A percentile compares a stretch with the other conserved stretches of the same genome.
Evolutionary conservation across 2,113 vertebrate genomes (phyloP).

Genomic region (Columbina picui): DNA sequence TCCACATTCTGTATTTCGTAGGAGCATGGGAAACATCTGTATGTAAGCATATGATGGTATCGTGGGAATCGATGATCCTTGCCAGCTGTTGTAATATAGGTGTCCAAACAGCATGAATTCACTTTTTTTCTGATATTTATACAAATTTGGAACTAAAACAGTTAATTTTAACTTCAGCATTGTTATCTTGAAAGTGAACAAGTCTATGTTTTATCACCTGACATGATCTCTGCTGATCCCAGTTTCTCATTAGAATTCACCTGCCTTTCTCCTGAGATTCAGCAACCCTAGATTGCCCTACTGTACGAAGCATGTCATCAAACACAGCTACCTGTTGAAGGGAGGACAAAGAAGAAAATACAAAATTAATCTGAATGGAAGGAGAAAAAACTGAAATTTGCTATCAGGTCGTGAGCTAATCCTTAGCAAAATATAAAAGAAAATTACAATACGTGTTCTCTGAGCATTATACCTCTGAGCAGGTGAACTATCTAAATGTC

Average conservation of each 20-base stretch:
- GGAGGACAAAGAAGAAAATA: neutral
- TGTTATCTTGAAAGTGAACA: neutral
- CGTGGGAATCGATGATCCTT: neutral
- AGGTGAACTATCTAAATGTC: neutral
- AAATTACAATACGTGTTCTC: neutral
- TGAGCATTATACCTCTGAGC: neutral
- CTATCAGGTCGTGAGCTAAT: neutral
- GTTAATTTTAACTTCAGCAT: neutral
- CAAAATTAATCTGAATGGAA: neutral
- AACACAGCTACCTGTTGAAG: neutral
- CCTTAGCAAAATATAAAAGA: neutral
- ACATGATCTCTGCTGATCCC: neutral
- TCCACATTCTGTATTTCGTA: neutral
- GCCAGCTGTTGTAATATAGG: neutral
- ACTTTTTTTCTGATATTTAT: neutral
- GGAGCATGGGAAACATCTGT: neutral
- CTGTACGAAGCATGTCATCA: neutral
- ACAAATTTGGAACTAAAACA: neutral
- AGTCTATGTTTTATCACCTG: neutral
- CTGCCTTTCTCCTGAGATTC: neutral
- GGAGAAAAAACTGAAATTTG: neutral
- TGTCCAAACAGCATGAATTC: neutral
- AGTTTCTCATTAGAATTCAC: neutral
- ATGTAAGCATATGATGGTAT: too few species aligned
- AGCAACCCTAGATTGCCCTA: neutral